Evolutionary conservation across 1,140 invertebrate species (phyloP), one percentile per base, ranked within the genome.

Genomic region (Drosophila trapezifrons): DNA sequence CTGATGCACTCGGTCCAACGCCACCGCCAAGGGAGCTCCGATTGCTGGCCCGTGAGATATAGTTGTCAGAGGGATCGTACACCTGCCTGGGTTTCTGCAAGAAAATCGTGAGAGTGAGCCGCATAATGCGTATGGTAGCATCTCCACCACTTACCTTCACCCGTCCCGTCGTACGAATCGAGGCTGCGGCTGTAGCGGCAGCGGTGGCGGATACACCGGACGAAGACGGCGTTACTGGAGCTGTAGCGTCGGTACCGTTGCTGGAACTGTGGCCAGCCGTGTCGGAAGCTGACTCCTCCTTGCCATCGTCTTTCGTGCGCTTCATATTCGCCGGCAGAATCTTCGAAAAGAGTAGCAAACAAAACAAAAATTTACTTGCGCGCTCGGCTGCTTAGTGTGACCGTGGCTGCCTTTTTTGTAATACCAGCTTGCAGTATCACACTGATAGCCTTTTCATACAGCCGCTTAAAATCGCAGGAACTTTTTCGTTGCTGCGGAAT

Each of bases 61-160:
- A 94, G 75, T 94, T 95, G 62, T 96, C 95, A 0, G 95, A 96
- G n/a, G 95, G 95, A 92, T 96, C 95, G 76, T 95, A 95, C 2
- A 96, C 95, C 71, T 94, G 95, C 75, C 95, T 95, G 0, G 91
- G 90, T 85, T 91, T 91, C 85, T 91, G 37, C 5, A 0, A 40
- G 29, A 1, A 54, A 29, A 37, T 1, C 9, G 17, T 4, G 9
- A 27, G 15, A 12, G 17, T 60, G 25, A 60, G 55, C 17, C 2
- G 15, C 12, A n/a, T 10, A 5, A 12, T 13, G 32, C 17, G 1
- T 10, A 25, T 0, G 15, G 1, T 9, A 45, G n/a, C 10, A 20
- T 20, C 1, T 25, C 2, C 7, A 51, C 7, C 17, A 55, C 51
- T 47, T 65, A 87, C 90, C 80, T 91, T 91, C 10, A 91, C 89